Evolutionary conservation across 1,140 invertebrate species (phyloP), one percentile per base, ranked within the genome.

Genomic region (Zaprionus vittiger): DNA sequence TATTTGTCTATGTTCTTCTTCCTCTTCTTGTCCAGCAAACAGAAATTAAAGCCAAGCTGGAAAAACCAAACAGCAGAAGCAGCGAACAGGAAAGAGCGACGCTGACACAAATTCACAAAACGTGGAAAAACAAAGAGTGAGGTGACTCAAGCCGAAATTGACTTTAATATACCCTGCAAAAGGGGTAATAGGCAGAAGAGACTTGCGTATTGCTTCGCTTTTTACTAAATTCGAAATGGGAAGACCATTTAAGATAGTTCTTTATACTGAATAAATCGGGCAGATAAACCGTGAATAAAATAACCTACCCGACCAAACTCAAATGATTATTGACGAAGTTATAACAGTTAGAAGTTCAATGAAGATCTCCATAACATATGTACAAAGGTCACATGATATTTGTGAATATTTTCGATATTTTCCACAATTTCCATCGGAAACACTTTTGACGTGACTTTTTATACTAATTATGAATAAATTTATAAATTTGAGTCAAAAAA

Each of bases 91-190:
- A 87, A 85, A 85, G 82, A 66, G 65, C 77, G 67, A 78, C 68
- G 81, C 74, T 89, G 84, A 89, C 84, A 89, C 84, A 89, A 89
- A 84, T 89, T 89, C 60, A 84, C 63, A 78, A 61, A 83, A 77
- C 69, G 79, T 82, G 67, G 68, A 68, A 73, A 73, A 73, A 80
- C 75, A 80, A 80, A 47, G n/a, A 17, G 41, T 47, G 0, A 9
- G n/a, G n/a, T 47, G 7, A 47, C n/a, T 47, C 6, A n/a, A 7
- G 6, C 7, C 2, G 3, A 47, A 47, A 2, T 47, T 17, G 7
- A 47, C 41, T 17, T 6, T 3, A 47, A 17, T 11, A 47, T 47
- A 47, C 41, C 41, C 41, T 47, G 7, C 5, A 44, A n/a, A 38
- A 3, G 37, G 4, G 4, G 12, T 4, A 14, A 14, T 34, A 11